phyloP scores from a whole-genome alignment of 2,888 invertebrate species.

The Folsomia manolachei region DNA sequence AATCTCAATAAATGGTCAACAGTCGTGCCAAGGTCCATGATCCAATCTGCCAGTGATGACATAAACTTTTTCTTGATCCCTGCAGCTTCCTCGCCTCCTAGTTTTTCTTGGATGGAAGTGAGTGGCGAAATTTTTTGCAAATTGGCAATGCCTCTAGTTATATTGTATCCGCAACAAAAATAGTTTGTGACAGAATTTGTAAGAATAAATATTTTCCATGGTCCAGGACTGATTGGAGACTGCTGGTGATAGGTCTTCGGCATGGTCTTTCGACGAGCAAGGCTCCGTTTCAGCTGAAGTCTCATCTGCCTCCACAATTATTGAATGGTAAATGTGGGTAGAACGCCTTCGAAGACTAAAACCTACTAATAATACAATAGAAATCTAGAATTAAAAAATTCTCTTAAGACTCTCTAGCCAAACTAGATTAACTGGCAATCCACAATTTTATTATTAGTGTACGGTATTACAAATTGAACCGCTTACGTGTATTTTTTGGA shows the following conservation, averaged over 20 bases:
- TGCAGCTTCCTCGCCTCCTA: slow-evolving; percentile 2
- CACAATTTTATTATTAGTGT: too few species aligned
- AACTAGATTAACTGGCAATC: too few species aligned
- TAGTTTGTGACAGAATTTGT: slow-evolving; percentile 6
- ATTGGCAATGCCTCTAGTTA: not conserved
- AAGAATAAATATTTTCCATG: not conserved
- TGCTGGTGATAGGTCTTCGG: too few species aligned
- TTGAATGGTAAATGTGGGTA: not conserved
- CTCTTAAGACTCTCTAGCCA: too few species aligned
- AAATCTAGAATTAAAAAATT: too few species aligned
- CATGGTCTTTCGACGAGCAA: too few species aligned
- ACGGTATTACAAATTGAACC: too few species aligned
- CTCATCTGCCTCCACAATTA: not conserved
- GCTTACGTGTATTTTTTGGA: too few species aligned
- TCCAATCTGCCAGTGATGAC: not conserved
- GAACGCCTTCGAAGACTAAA: slow-evolving; percentile 1
- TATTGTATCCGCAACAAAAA: not conserved
- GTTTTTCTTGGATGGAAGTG: not conserved
- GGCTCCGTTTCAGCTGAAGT: too few species aligned
- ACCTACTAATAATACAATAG: too few species aligned
- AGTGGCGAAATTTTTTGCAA: not conserved
- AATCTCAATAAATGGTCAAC: not conserved
- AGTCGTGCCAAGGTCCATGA: slow-evolving; percentile 3
- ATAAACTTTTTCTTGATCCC: slow-evolving; percentile 6
- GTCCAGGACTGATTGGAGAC: too few species aligned